Percentiles rank a stretch among this genome's conserved stretches.
These are phyloP conservation scores for Murina feae DNA, from an alignment of 2,113 vertebrate genomes.

Conservation along the genomic window DNA sequence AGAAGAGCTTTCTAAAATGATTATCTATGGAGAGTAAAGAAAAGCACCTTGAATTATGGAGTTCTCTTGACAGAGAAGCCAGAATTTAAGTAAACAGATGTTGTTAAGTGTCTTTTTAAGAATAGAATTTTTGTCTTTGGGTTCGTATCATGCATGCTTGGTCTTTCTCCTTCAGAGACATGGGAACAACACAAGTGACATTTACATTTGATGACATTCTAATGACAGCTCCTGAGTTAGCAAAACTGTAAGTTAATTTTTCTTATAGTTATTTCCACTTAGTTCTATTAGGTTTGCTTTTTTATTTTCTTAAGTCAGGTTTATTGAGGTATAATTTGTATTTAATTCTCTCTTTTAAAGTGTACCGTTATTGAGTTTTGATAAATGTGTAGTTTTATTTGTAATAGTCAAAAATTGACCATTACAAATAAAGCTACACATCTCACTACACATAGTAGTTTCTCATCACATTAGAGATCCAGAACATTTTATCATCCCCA, in stretches of 20 bases:
- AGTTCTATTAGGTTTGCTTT: background rate
- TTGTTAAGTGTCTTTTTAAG: background rate
- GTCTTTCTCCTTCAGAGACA: slow-evolving; percentile 71
- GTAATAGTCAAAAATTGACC: too few species aligned
- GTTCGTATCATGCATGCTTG: background rate
- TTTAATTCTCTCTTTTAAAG: background rate
- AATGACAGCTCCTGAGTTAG: slow-evolving; percentile 27
- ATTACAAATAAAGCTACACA: too few species aligned
- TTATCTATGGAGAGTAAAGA: too few species aligned
- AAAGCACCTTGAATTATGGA: too few species aligned
- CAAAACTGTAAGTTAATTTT: slow-evolving; percentile 75
- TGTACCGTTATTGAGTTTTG: background rate
- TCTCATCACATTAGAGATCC: too few species aligned
- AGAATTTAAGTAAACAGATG: too few species aligned
- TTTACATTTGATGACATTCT: slow-evolving; percentile 50
- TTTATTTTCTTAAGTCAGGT: background rate
- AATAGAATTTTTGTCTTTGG: background rate
- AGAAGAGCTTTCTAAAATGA: too few species aligned
- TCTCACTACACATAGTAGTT: too few species aligned
- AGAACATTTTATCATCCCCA: too few species aligned
- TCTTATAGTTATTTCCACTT: background rate
- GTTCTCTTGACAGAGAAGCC: too few species aligned
- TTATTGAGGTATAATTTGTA: background rate
- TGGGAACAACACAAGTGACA: slow-evolving; percentile 69
- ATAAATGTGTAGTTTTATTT: background rate